These are phyloP conservation scores for Apistogramma diplotaenia DNA, from an alignment of 2,113 vertebrate genomes.

Conservation along the genomic window DNA sequence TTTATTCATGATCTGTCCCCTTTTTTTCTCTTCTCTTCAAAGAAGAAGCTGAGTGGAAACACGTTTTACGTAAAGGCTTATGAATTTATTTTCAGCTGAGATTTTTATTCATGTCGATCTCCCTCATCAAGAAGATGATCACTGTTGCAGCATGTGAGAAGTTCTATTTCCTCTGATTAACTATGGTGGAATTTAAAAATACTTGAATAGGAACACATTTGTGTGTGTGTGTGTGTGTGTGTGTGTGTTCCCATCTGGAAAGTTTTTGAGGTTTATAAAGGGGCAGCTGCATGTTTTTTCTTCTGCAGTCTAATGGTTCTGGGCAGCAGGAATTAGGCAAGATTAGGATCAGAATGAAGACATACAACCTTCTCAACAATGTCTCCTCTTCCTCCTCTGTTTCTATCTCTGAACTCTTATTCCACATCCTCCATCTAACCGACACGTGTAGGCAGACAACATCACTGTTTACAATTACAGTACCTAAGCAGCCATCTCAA, in stretches of 20 bases:
- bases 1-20: background rate
- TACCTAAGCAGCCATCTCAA: conserved; percentile 52
- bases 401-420: background rate
- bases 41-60: background rate
- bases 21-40: background rate
- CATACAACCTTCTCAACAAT: conserved; percentile 6
- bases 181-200: conserved; percentile 14
- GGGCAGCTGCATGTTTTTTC: conserved; percentile 22
- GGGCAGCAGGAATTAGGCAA: conserved; percentile 24
- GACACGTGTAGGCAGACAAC: background rate
- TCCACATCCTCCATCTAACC: background rate
- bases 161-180: conserved; percentile 22
- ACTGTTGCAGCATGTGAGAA: background rate
- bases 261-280: background rate
- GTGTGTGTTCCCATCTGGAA: conserved; percentile 22
- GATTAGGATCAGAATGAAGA: conserved; percentile 30
- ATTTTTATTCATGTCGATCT: background rate
- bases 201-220: conserved; percentile 19
- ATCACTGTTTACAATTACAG: conserved; percentile 53
- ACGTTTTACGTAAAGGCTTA: background rate
- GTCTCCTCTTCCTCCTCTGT: conserved; percentile 1
- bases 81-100: background rate
- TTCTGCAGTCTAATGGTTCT: conserved; percentile 27
- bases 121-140: background rate
- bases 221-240: background rate